Percentiles rank a stretch among this genome's conserved stretches.
phyloP scores from a whole-genome alignment of 2,797 vertebrate species.

The Gymnocypris eckloni region DNA sequence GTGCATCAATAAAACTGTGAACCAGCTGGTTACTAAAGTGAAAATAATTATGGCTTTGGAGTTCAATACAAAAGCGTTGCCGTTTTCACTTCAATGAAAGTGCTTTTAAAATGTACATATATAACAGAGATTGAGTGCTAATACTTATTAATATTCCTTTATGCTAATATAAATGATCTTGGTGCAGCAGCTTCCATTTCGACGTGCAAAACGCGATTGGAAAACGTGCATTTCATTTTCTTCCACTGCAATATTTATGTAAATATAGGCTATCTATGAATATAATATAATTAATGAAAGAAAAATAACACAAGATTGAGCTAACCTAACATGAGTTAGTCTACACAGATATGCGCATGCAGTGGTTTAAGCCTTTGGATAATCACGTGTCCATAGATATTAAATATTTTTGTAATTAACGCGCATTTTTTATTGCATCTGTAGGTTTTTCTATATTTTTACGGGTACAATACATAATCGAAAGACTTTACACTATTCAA shows the following conservation, averaged over 20 bases:
- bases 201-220: not conserved
- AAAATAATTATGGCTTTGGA: constrained; percentile 32
- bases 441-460: not conserved
- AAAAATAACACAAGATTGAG: not conserved
- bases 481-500: not conserved
- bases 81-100: constrained; percentile 52
- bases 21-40: constrained; percentile 16
- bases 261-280: not conserved
- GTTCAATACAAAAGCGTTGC: constrained; percentile 32
- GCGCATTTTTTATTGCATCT: not conserved
- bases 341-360: not conserved
- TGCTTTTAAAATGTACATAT: constrained; percentile 41
- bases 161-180: constrained; percentile 6
- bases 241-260: not conserved
- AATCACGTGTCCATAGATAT: not conserved
- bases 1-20: not conserved
- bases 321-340: not conserved
- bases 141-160: constrained; percentile 58
- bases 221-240: not conserved
- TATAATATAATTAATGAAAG: not conserved
- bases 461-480: not conserved
- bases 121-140: constrained; percentile 43
- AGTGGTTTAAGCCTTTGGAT: not conserved
- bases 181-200: constrained; percentile 17
- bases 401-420: not conserved